Base-by-base conservation (phyloP, 2,113 vertebrate genomes). In the Aix galericulata region DNA sequence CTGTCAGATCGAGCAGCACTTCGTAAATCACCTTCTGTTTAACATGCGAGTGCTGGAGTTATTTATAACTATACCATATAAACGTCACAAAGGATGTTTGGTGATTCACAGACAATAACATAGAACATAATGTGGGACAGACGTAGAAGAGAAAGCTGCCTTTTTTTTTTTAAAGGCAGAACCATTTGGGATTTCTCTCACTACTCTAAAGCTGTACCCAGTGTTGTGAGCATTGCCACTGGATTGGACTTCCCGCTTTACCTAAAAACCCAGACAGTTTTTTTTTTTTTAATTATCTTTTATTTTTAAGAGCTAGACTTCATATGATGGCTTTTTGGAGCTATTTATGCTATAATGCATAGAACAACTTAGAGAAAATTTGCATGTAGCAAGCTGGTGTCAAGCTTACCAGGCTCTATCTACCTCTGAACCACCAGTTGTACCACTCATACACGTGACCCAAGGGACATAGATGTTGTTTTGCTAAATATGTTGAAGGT, bases 21-120 rank as follows among this genome's bases (percentile, higher is more conserved):
- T 93, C 60, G 77, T 96, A 95, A 95, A 94, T 94, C 94, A 97
- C 93, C 93, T 96, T 95, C 90, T 96, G 90, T 86, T 90, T 94
- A 95, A 88, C 13, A 32, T 80, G 75, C 46, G 91, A 91, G 74
- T 40, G 71, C 84, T 93, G 25, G 50, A 83, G 88, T 89, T 95
- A 93, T 95, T 40, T 31, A 86, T 95, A 93, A 75, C 76, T 34
- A 15, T 27, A 81, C 46, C 66, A 58, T 36, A 68, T 66, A 93
- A 79, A 92, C 13, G 1, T 96, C 94, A 94, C 90, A 95, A 86
- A 90, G 29, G 76, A 88, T 79, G 27, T 91, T 81, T 82, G 66
- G 60, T 90, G 86, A 93, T 95, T 95, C 90, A 86, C 69, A 79
- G 83, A 83, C 29, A 42, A 86, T 91, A 93, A 95, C 79, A 83